Evolutionary conservation across 2,888 invertebrate species (phyloP).

Genomic region (Thyatira batis): DNA sequence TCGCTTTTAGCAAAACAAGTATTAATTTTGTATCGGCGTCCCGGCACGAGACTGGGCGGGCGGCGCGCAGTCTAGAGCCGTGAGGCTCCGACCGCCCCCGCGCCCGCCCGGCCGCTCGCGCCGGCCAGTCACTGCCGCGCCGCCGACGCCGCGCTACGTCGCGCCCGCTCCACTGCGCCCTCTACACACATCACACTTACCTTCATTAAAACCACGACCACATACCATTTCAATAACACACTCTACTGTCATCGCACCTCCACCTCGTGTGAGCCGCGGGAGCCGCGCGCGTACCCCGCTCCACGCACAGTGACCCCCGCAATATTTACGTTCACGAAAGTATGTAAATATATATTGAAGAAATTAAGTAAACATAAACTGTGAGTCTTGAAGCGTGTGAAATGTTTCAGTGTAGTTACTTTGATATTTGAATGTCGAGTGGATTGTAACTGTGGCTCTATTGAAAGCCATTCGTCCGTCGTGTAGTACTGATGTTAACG

Average conservation of each 20-base stretch:
- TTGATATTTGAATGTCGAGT: slow-evolving; percentile 51
- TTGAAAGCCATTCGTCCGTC: slow-evolving; percentile 18
- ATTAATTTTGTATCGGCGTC: slow-evolving; percentile 80
- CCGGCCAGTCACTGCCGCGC: slow-evolving; percentile 68
- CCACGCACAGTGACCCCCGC: slow-evolving; percentile 22
- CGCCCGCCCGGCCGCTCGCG: slow-evolving; percentile 48
- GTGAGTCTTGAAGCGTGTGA: slow-evolving; percentile 43
- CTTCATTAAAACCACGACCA: slow-evolving; percentile 54
- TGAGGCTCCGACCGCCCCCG: slow-evolving; percentile 24
- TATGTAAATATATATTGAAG: slow-evolving; percentile 32
- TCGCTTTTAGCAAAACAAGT: slow-evolving; percentile 81
- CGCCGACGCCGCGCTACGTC: slow-evolving; percentile 57
- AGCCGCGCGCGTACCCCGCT: slow-evolving; percentile 25
- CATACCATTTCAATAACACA: slow-evolving; percentile 40
- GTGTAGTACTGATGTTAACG: slow-evolving; percentile 29
- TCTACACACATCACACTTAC: slow-evolving; percentile 40
- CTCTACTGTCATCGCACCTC: slow-evolving; percentile 23
- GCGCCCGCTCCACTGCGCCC: slow-evolving; percentile 20
- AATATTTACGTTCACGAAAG: slow-evolving; percentile 24
- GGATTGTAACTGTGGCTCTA: slow-evolving; percentile 55
- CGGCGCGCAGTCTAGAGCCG: slow-evolving; percentile 66
- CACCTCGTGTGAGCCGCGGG: slow-evolving; percentile 23
- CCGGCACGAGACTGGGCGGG: slow-evolving; percentile 49
- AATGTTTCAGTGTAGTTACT: slow-evolving; percentile 55
- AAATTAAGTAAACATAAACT: slow-evolving; percentile 47